Evolutionary conservation across 2,888 invertebrate genomes (phyloP).

Genomic region (Diaperis boleti): DNA sequence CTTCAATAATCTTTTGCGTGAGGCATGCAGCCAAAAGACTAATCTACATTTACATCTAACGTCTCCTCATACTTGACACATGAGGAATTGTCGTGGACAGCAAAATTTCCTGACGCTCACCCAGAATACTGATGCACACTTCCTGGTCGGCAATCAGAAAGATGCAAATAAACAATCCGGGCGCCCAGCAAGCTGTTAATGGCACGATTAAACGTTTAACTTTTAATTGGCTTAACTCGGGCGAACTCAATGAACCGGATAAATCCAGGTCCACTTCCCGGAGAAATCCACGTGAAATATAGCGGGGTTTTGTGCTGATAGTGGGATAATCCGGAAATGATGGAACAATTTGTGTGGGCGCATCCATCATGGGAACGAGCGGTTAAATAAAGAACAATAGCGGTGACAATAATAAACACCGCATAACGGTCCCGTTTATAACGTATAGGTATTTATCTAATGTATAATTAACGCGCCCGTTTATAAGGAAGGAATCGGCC

Average conservation of each 20-base stretch:
- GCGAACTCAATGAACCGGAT: slow-evolving; percentile 9
- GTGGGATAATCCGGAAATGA: slow-evolving; percentile 27
- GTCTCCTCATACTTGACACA: no score
- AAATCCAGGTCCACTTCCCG: slow-evolving; percentile 10
- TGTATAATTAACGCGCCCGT: slow-evolving; percentile 37
- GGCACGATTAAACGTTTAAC: background rate
- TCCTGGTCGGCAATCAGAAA: no score
- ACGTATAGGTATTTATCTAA: slow-evolving; percentile 18
- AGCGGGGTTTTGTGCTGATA: slow-evolving; percentile 13
- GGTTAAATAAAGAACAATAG: slow-evolving; percentile 20
- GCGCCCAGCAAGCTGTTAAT: no score
- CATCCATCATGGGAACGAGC: background rate
- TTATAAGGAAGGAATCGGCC: slow-evolving; percentile 19
- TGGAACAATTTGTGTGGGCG: slow-evolving; percentile 31
- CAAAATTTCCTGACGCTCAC: no score
- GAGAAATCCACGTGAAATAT: slow-evolving; percentile 3
- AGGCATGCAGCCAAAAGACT: no score
- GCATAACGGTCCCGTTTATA: slow-evolving; percentile 24
- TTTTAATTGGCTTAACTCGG: background rate
- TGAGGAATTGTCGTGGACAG: no score
- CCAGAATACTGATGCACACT: no score
- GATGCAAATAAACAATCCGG: no score
- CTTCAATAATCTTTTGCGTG: no score
- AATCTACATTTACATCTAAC: no score
- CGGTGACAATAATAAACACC: slow-evolving; percentile 25